These are phyloP conservation scores for Diadumene lineata DNA, from an alignment of 92 coral and sea anemone genomes.

Conservation along the genomic window DNA sequence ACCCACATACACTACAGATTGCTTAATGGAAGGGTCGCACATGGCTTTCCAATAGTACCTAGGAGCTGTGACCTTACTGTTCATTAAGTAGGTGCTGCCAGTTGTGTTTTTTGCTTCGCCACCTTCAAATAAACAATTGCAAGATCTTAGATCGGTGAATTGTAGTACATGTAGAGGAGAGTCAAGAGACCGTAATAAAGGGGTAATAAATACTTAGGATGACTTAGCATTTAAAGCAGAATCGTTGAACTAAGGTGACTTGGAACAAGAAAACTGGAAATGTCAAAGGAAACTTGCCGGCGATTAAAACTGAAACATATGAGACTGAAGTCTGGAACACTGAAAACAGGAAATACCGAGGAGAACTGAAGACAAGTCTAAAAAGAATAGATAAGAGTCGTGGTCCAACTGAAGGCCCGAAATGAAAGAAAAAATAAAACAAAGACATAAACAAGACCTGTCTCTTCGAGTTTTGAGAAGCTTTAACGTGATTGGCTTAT, in stretches of 20 bases:
- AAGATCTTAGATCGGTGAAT: neutral
- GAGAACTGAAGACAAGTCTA: neutral
- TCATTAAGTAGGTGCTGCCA: neutral
- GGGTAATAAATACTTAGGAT: no score
- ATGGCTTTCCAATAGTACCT: neutral
- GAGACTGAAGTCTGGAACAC: no score
- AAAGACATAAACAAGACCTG: no score
- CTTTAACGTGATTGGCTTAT: no score
- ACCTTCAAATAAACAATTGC: neutral
- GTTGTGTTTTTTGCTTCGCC: neutral
- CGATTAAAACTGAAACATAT: no score
- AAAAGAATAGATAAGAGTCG: neutral
- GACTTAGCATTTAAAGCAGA: no score
- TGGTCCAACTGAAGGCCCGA: neutral
- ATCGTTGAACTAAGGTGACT: no score
- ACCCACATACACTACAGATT: neutral
- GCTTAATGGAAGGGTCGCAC: neutral
- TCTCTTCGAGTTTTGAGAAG: no score
- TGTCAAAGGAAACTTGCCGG: no score
- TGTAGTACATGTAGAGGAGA: neutral
- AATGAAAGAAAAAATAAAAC: neutral
- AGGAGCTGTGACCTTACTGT: slow-evolving; percentile 17
- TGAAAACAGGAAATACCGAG: neutral
- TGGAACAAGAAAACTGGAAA: no score
- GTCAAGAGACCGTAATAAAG: neutral